phyloP scores from a whole-genome alignment of 2,113 vertebrate species.

The Penelope pileata region DNA sequence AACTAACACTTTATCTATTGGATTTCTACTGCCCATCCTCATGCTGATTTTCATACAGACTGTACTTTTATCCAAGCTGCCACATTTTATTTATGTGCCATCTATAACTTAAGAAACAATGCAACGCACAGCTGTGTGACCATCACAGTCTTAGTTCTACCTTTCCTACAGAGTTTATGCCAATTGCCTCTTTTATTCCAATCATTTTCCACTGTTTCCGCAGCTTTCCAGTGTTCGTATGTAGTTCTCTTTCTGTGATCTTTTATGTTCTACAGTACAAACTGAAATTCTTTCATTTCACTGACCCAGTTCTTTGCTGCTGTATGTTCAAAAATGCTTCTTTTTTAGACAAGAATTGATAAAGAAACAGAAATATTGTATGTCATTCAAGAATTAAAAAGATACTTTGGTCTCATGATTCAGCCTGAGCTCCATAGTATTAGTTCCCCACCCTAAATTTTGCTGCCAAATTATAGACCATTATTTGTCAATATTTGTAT shows the following conservation, averaged over 20 bases:
- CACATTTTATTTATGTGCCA: background rate
- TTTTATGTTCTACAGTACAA: background rate
- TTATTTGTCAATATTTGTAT: background rate
- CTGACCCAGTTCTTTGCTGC: background rate
- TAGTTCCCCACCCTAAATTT: background rate
- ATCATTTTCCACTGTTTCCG: background rate
- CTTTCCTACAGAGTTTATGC: background rate
- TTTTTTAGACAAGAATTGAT: background rate
- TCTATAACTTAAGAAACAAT: background rate
- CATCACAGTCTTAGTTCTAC: background rate
- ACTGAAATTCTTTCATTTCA: background rate
- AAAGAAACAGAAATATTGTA: background rate
- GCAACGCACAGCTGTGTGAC: background rate
- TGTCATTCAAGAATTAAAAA: background rate
- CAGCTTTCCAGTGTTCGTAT: background rate
- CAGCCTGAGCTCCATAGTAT: background rate
- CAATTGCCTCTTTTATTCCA: background rate
- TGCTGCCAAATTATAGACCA: background rate
- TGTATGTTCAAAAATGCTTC: background rate
- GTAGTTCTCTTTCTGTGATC: background rate
- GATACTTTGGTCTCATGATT: background rate
- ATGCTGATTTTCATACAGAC: background rate
- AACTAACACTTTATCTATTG: background rate
- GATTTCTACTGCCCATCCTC: background rate
- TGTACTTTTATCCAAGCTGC: background rate